phyloP scores from a whole-genome alignment of 23 tunicate species.

The Diplosoma virens region DNA sequence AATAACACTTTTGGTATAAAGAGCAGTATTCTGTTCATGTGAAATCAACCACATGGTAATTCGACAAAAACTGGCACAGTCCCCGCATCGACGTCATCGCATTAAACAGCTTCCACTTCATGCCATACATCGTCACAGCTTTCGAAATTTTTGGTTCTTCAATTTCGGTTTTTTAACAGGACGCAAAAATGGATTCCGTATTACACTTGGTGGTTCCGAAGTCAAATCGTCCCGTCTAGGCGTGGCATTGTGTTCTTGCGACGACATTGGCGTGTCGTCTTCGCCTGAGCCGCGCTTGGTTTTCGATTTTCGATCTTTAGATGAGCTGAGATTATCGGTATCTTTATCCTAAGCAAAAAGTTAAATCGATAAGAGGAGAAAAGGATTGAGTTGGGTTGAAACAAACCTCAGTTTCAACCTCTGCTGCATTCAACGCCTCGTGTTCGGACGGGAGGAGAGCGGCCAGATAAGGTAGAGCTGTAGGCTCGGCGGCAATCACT shows the following conservation, averaged over 20 bases:
- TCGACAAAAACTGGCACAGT: too few species aligned
- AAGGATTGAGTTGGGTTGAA: too few species aligned
- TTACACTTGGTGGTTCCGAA: neutral
- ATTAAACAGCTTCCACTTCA: too few species aligned
- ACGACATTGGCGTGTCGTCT: neutral
- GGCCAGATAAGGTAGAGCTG: constrained; percentile 56
- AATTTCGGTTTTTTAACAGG: constrained; percentile 55
- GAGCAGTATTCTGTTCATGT: too few species aligned
- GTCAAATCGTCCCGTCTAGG: neutral
- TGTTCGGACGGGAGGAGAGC: constrained; percentile 78
- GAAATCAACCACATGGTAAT: too few species aligned
- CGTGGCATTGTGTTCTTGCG: neutral
- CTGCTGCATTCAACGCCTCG: constrained; percentile 38
- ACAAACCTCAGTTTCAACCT: neutral
- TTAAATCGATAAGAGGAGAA: neutral
- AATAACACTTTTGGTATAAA: too few species aligned
- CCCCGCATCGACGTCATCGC: too few species aligned
- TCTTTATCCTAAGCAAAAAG: neutral
- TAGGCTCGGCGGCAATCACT: constrained; percentile 76
- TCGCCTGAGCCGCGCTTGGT: neutral
- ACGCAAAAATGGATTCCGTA: constrained; percentile 61
- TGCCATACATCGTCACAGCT: too few species aligned
- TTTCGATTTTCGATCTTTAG: neutral
- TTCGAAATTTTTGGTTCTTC: too few species aligned
- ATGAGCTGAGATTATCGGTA: neutral